These are phyloP conservation scores for Apostichopus japonicus DNA, from an alignment of 35 echinoderm and acorn worm genomes.

Conservation along the genomic window DNA sequence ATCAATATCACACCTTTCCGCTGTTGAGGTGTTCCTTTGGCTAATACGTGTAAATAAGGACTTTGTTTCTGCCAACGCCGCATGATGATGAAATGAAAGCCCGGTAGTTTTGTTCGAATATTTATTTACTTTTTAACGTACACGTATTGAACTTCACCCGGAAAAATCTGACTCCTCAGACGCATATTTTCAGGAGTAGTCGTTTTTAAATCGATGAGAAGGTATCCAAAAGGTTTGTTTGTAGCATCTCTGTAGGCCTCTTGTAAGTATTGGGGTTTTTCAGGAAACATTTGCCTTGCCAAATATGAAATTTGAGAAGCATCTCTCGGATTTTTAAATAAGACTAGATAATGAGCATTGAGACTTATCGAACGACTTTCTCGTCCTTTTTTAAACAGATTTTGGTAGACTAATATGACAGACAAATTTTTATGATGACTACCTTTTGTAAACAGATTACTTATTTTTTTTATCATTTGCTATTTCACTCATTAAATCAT, in stretches of 20 bases:
- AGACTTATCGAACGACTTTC: slow-evolving; percentile 81
- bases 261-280: slow-evolving; percentile 45
- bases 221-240: slow-evolving; percentile 40
- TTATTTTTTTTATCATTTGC: slow-evolving; percentile 46
- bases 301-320: slow-evolving; percentile 63
- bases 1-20: not conserved
- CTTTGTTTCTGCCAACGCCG: slow-evolving; percentile 14
- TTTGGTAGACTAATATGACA: slow-evolving; percentile 72
- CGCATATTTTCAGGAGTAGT: slow-evolving; percentile 56
- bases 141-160: slow-evolving; percentile 32
- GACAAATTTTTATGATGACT: slow-evolving; percentile 67
- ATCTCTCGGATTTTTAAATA: slow-evolving; percentile 71
- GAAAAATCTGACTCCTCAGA: slow-evolving; percentile 65
- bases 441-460: slow-evolving; percentile 72
- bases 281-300: slow-evolving; percentile 63
- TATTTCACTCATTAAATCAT: slow-evolving; percentile 71
- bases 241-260: slow-evolving; percentile 60
- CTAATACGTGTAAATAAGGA: not conserved
- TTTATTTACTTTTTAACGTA: slow-evolving; percentile 41
- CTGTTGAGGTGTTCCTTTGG: slow-evolving; percentile 15
- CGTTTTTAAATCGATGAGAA: slow-evolving; percentile 65
- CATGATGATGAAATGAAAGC: not conserved
- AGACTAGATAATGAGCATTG: slow-evolving; percentile 70
- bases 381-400: slow-evolving; percentile 68
- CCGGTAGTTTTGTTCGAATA: not conserved